Conservation (phyloP, 2,797 vertebrate species). For the Bradypodion ventrale region DNA sequence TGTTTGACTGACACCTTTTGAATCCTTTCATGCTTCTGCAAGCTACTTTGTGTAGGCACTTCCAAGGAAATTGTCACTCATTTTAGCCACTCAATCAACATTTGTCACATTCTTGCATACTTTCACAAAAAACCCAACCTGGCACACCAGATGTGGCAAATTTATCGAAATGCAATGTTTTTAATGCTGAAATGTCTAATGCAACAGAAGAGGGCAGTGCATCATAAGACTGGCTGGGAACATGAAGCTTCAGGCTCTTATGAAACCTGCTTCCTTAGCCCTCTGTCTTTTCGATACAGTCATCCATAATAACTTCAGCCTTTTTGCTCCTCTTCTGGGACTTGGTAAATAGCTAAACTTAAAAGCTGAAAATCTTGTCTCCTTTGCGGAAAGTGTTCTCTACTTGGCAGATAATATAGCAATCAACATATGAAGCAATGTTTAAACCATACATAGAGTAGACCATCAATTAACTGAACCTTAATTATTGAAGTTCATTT, state of each 20-base stretch:
- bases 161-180: constrained; percentile 68
- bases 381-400: constrained; percentile 18
- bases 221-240: constrained; percentile 56
- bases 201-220: constrained; percentile 62
- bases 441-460: background rate
- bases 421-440: constrained; percentile 24
- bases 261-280: constrained; percentile 52
- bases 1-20: constrained; percentile 63
- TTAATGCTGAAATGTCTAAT: constrained; percentile 65
- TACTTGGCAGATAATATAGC: constrained; percentile 22
- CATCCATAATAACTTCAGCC: constrained; percentile 50
- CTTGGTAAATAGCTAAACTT: constrained; percentile 14
- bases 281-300: constrained; percentile 45
- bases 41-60: constrained; percentile 50
- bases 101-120: constrained; percentile 69
- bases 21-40: constrained; percentile 37
- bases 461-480: background rate
- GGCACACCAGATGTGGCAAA: constrained; percentile 70
- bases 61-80: constrained; percentile 63
- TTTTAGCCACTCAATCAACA: constrained; percentile 67
- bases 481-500: constrained; percentile 20
- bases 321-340: constrained; percentile 29
- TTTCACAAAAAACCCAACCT: constrained; percentile 69
- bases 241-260: constrained; percentile 24
- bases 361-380: constrained; percentile 31